A percentile compares a stretch with the other conserved stretches of the same genome.
Conservation (phyloP, 2,888 invertebrate species). For the Nephrotoma guestfalica region DNA sequence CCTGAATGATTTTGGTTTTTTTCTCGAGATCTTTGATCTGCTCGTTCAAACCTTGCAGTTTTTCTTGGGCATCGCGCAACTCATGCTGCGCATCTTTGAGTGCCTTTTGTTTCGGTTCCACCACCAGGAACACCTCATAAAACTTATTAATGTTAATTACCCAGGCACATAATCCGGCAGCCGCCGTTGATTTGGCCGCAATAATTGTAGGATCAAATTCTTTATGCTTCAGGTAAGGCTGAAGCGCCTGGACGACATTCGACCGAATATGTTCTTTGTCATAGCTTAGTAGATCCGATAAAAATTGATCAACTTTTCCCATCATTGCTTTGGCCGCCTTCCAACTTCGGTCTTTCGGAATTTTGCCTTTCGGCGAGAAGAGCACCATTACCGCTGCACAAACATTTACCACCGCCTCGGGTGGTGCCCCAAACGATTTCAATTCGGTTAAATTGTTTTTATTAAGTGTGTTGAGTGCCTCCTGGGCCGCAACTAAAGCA, state of each 20-base stretch:
- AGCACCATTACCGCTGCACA: constrained; percentile 77
- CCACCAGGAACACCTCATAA: constrained; percentile 79
- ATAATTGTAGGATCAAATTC: constrained; percentile 80
- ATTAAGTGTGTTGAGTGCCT: constrained; percentile 81
- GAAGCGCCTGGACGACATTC: constrained; percentile 67
- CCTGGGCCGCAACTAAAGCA: constrained; percentile 75
- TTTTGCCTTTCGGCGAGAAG: constrained; percentile 66
- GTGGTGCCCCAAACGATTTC: constrained; percentile 87
- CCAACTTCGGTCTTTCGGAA: constrained; percentile 88
- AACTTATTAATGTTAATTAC: constrained; percentile 83
- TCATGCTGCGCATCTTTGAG: constrained; percentile 78
- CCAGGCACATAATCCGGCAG: constrained; percentile 89
- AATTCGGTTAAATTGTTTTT: constrained; percentile 88
- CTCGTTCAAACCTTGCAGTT: constrained; percentile 59
- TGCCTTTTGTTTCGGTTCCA: constrained; percentile 82
- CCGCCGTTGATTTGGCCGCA: constrained; percentile 76
- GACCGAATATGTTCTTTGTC: constrained; percentile 89
- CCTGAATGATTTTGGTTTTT: constrained; percentile 59
- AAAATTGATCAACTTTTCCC: constrained; percentile 78
- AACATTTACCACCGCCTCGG: constrained; percentile 75
- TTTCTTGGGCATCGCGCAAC: constrained; percentile 64
- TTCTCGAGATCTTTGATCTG: constrained; percentile 56
- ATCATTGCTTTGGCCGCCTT: constrained; percentile 81
- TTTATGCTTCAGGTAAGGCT: constrained; percentile 38
- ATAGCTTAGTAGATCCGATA: constrained; percentile 67